Evolutionary conservation across 2,888 invertebrate genomes (phyloP), one percentile per base, ranked within the genome.

Genomic region (Amiota communis): DNA sequence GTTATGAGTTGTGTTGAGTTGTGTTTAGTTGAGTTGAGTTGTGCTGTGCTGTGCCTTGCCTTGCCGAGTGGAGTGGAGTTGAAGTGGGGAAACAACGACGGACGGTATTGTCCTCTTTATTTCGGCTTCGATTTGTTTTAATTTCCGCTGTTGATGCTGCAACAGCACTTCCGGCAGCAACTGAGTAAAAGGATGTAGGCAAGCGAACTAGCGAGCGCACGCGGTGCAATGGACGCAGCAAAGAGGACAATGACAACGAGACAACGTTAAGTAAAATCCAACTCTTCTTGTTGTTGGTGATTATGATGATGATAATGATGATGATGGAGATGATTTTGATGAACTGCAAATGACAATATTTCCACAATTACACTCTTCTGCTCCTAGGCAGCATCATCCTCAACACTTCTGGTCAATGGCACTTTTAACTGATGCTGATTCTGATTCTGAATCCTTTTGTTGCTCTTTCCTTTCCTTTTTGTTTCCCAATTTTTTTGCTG

Each of bases 111-210:
- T 59, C 68, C 75, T 74, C 72, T 72, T 72, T 73, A 73, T 75
- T 79, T 79, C 73, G 72, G 74, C 78, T 81, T 75, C 78, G 79
- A 79, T 81, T 81, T 77, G 77, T 75, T 76, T 81, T 81, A 81
- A 81, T 82, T 82, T 82, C 82, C 82, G 82, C 72, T 77, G 80
- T 78, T 77, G 80, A 77, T 80, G 81, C 76, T 78, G 77, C 73
- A 78, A 78, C 75, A 74, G 74, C 72, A 75, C 74, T 78, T 81
- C 80, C 81, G 80, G 76, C 77, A 65, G 56, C 47, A 67, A 46
- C 17, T 20, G 57, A 63, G 48, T 63, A 68, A n/a, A 63, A 17
- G 48, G 69, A 46, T 15, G 17, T 13, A 36, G 3, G 3, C 63
- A 61, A 13, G 20, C 20, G 13, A 61, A 12, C 61, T 15, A n/a